Base-by-base conservation (phyloP, 2,113 vertebrate genomes). In the Macrotus californicus region DNA sequence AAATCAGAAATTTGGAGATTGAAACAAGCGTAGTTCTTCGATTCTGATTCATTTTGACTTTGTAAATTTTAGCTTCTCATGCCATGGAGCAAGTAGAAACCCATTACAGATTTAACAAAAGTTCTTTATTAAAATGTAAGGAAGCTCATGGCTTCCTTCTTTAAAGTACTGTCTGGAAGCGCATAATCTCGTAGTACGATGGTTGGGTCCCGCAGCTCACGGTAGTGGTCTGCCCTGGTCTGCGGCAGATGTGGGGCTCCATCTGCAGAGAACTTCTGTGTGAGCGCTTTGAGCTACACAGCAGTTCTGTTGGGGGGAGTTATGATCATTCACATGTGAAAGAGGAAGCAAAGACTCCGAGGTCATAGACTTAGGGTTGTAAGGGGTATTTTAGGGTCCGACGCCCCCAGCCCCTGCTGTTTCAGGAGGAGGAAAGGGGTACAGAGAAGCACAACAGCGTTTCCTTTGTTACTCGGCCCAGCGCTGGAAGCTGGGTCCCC, bases 1-100 rank as follows among this genome's bases (percentile, higher is more conserved):
- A 87, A 83, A 81, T 91, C 54, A 88, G 73, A 86, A 73, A 61
- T 73, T 91, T 82, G 82, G 82, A 94, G 59, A 66, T 36, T 24
- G 26, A 82, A 22, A 26, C 15, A 67, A 77, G 12, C 50, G 48
- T 24, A 89, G 41, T 69, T 94, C 29, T 77, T 92, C 6, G 52
- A 61, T 76, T 64, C 36, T 31, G 61, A 39, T 12, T 36, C 31
- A 22, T 43, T 89, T 87, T 89, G 69, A 77, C 75, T 67, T 77
- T 43, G 1, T 54, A 50, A 77, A 9, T 69, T 83, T 79, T 83
- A 84, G 31, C 34, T 43, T 61, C 16, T 84, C 22, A 19, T 72
- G 43, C 13, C 11, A 54, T 36, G 75, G 82, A 34, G 22, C 73
- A 81, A 19, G 75, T 64, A 36, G 36, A 64, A 64, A 54, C 13